These are phyloP conservation scores for Lepus townsendii DNA, from an alignment of 2,797 vertebrate genomes.

Conservation along the genomic window DNA sequence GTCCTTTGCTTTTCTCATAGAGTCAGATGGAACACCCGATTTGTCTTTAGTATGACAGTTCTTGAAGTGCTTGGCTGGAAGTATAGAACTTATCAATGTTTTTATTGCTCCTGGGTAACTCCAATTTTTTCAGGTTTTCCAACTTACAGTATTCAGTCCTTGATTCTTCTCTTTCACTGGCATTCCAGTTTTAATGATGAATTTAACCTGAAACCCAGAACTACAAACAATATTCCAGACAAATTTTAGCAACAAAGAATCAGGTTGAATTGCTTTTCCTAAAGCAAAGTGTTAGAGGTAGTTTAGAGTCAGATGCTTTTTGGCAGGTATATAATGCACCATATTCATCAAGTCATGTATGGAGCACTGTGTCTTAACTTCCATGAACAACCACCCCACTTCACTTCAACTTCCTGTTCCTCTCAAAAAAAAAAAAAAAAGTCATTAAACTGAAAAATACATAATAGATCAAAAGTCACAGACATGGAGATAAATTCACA, in stretches of 20 bases:
- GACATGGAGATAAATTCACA: background rate
- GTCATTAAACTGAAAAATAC: background rate
- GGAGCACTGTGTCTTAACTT: background rate
- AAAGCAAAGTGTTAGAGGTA: background rate
- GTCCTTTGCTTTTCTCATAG: background rate
- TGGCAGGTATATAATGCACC: background rate
- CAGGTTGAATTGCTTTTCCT: background rate
- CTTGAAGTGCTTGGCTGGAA: background rate
- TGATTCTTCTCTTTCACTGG: background rate
- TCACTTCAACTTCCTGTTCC: background rate
- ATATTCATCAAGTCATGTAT: background rate
- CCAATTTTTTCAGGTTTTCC: background rate
- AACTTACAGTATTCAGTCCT: background rate
- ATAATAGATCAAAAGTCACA: background rate
- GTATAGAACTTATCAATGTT: background rate
- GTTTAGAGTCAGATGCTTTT: background rate
- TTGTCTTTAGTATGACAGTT: background rate
- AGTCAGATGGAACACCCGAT: background rate
- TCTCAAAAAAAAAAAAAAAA: background rate
- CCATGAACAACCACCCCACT: background rate
- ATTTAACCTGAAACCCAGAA: constrained; percentile 27
- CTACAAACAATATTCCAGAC: background rate
- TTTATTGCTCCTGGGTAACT: background rate
- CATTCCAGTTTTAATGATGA: background rate
- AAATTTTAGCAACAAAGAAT: background rate